Evolutionary conservation across 2,888 invertebrate species (phyloP).

Genomic region (Tenthredo amoena): DNA sequence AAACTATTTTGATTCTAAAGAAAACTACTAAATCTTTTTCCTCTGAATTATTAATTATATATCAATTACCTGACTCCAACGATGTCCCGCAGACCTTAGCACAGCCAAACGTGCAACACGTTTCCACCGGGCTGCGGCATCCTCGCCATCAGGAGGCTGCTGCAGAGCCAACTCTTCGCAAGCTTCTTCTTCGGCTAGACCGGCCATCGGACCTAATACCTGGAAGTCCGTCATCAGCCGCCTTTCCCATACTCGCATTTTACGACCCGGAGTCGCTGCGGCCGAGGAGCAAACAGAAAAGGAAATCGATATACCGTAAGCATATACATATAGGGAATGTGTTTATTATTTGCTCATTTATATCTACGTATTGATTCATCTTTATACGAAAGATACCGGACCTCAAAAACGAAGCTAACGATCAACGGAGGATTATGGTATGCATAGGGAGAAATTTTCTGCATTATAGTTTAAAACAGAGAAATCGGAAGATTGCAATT

Average conservation of each 20-base stretch:
- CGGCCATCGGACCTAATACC: slow-evolving; percentile 85
- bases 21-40: not conserved
- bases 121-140: slow-evolving; percentile 79
- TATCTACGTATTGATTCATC: not conserved
- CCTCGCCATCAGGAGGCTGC: slow-evolving; percentile 70
- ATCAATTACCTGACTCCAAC: slow-evolving; percentile 85
- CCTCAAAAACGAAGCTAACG: not conserved
- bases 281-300: not conserved
- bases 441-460: no score
- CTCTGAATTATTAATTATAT: not conserved
- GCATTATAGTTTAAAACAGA: not conserved
- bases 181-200: slow-evolving; percentile 80
- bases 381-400: not conserved
- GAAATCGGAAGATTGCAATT: not conserved
- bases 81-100: slow-evolving; percentile 84
- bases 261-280: slow-evolving; percentile 86
- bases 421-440: not conserved
- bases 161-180: slow-evolving; percentile 73
- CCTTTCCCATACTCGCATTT: slow-evolving; percentile 92
- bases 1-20: not conserved
- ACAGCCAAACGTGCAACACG: slow-evolving; percentile 88
- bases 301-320: not conserved
- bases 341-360: not conserved
- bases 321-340: not conserved
- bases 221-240: slow-evolving; percentile 93